Evolutionary conservation across 2,797 vertebrate species (phyloP).

Genomic region (Liparis tanakae): DNA sequence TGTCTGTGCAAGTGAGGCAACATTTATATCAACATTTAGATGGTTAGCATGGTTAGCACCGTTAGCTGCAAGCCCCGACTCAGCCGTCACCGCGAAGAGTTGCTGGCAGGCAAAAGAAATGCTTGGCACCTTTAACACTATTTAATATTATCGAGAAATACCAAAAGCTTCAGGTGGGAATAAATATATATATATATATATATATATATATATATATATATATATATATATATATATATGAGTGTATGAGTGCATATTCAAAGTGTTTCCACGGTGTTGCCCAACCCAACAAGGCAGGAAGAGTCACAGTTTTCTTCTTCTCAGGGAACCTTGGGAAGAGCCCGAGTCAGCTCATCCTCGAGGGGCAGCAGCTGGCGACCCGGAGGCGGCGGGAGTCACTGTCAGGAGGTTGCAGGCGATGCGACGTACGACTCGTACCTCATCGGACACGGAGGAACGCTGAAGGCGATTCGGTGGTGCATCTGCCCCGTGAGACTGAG

Average conservation of each 20-base stretch:
- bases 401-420: slow-evolving; percentile 22
- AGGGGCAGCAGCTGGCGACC: slow-evolving; percentile 38
- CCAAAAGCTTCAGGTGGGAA: neutral
- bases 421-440: slow-evolving; percentile 51
- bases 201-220: too few relatives aligned
- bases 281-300: slow-evolving; percentile 56
- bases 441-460: slow-evolving; percentile 58
- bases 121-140: neutral
- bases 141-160: neutral
- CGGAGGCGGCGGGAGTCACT: slow-evolving; percentile 8
- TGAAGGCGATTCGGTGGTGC: slow-evolving; percentile 35
- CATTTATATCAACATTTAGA: neutral
- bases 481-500: slow-evolving; percentile 14
- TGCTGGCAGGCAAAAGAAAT: neutral
- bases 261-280: slow-evolving; percentile 51
- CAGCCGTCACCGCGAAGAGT: neutral
- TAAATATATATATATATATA: neutral
- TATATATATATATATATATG: too few relatives aligned
- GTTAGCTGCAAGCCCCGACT: neutral
- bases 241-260: slow-evolving; percentile 28
- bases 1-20: neutral
- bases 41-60: neutral
- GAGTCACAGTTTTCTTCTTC: slow-evolving; percentile 42
- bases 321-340: slow-evolving; percentile 59
- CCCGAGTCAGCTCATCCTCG: slow-evolving; percentile 44